Conservation (phyloP, 2,888 invertebrate species). For the Cosmopolites sordidus region DNA sequence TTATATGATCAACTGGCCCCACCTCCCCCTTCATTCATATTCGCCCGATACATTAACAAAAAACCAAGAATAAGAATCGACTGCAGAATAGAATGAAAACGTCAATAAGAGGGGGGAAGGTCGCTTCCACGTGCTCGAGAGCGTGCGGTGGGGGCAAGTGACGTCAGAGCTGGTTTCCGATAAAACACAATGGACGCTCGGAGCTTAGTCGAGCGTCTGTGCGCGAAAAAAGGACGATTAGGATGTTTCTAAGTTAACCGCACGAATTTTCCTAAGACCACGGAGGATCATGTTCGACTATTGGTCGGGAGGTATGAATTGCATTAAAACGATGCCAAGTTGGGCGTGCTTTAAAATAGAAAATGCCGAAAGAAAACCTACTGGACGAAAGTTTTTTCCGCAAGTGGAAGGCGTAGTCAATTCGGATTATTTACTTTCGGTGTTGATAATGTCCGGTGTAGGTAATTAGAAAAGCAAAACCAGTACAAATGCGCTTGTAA, state of each 20-base stretch:
- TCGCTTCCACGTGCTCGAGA: slow-evolving; percentile 10
- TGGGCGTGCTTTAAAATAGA: neutral
- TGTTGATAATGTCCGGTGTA: too few relatives aligned
- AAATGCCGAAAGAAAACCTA: neutral
- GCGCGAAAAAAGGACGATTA: neutral
- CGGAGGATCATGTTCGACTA: neutral
- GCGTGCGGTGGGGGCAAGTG: slow-evolving; percentile 4
- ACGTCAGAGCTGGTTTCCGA: slow-evolving; percentile 11
- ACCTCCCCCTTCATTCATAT: slow-evolving; percentile 15
- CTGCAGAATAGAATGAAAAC: slow-evolving; percentile 24
- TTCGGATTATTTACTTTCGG: too few relatives aligned
- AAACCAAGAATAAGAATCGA: slow-evolving; percentile 21
- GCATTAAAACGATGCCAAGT: slow-evolving; percentile 16
- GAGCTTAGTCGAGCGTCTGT: neutral
- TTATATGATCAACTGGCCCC: neutral
- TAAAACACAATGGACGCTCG: neutral
- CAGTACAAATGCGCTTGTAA: too few relatives aligned
- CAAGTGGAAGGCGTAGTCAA: too few relatives aligned
- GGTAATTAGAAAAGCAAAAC: too few relatives aligned
- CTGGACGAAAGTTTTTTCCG: neutral
- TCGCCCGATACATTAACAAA: slow-evolving; percentile 11
- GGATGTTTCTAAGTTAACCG: neutral
- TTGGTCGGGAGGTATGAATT: slow-evolving; percentile 3
- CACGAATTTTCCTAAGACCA: neutral
- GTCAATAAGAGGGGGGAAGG: slow-evolving; percentile 14